Percentiles rank a stretch among this genome's conserved stretches.
These are phyloP conservation scores for Argopecten irradians DNA, from an alignment of 1,140 invertebrate genomes.

Conservation along the genomic window DNA sequence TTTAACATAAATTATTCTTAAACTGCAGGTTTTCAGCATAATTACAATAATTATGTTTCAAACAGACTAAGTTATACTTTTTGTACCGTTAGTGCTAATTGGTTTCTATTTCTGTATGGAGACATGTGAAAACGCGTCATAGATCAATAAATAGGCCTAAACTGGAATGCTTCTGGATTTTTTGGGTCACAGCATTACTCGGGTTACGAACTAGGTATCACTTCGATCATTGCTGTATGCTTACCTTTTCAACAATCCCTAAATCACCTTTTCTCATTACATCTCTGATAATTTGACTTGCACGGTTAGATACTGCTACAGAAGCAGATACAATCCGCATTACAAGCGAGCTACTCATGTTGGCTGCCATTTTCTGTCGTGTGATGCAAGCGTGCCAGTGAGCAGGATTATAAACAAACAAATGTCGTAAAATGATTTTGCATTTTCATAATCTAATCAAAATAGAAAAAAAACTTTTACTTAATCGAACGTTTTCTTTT, in stretches of 20 bases:
- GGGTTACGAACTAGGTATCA: not conserved
- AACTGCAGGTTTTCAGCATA: too few species aligned
- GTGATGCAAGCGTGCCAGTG: conserved; percentile 34
- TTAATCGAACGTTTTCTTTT: too few species aligned
- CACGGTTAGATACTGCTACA: conserved; percentile 86
- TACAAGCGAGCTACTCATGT: conserved; percentile 79
- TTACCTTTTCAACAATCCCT: conserved; percentile 93
- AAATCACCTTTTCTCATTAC: conserved; percentile 91
- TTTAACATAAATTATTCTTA: too few species aligned
- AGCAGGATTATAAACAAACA: not conserved
- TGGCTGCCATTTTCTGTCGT: conserved; percentile 63
- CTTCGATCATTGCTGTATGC: conserved; percentile 26
- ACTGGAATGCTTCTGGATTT: not conserved
- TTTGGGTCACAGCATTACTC: not conserved
- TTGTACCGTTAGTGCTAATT: not conserved
- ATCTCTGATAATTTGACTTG: conserved; percentile 93
- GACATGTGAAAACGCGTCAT: not conserved
- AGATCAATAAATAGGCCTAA: too few species aligned
- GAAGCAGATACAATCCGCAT: conserved; percentile 85
- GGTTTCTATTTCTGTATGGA: not conserved
- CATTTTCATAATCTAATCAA: too few species aligned
- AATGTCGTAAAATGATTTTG: conserved; percentile 28
- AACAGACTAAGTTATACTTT: not conserved
- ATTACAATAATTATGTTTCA: not conserved
- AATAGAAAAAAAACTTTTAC: too few species aligned